Conservation (phyloP, 1,140 invertebrate species). For the Bradysia coprophila region DNA sequence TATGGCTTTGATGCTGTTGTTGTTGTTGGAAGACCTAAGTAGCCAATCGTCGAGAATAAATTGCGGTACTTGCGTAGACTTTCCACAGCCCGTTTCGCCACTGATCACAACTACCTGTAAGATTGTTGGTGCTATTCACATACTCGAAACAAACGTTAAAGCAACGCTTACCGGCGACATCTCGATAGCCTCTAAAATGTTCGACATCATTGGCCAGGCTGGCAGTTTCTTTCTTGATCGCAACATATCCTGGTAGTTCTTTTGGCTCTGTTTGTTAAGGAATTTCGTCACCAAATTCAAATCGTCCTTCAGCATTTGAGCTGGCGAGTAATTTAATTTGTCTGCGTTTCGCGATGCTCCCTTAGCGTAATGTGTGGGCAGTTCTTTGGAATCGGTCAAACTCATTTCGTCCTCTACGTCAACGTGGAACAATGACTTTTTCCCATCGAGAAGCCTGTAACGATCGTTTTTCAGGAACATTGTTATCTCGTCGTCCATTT, state of each 20-base stretch:
- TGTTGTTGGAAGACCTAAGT: slow-evolving; percentile 9
- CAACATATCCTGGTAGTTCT: slow-evolving; percentile 42
- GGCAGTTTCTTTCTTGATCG: slow-evolving; percentile 39
- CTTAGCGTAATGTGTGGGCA: slow-evolving; percentile 38
- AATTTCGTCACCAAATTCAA: slow-evolving; percentile 35
- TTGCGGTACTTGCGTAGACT: slow-evolving; percentile 82
- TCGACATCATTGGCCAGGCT: slow-evolving; percentile 39
- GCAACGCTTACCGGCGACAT: slow-evolving; percentile 30
- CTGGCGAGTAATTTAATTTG: slow-evolving; percentile 26
- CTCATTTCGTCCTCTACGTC: background rate
- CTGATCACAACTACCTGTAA: slow-evolving; percentile 52
- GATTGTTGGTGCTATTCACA: background rate
- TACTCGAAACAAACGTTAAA: too few species aligned
- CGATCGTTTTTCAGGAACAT: slow-evolving; percentile 33
- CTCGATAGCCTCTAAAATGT: slow-evolving; percentile 42
- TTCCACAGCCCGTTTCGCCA: slow-evolving; percentile 77
- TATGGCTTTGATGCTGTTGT: slow-evolving; percentile 8
- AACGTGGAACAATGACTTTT: slow-evolving; percentile 16
- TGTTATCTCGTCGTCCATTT: slow-evolving; percentile 43
- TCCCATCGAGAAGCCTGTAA: slow-evolving; percentile 30
- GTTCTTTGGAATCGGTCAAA: slow-evolving; percentile 2
- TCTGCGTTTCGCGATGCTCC: slow-evolving; percentile 28
- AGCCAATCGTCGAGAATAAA: slow-evolving; percentile 65
- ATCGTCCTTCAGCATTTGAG: slow-evolving; percentile 37
- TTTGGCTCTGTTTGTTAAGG: slow-evolving; percentile 31